A percentile compares a stretch with the other conserved stretches of the same genome.
Evolutionary conservation across 2,113 vertebrate genomes (phyloP).

Genomic region (Mormyrus iriodes): DNA sequence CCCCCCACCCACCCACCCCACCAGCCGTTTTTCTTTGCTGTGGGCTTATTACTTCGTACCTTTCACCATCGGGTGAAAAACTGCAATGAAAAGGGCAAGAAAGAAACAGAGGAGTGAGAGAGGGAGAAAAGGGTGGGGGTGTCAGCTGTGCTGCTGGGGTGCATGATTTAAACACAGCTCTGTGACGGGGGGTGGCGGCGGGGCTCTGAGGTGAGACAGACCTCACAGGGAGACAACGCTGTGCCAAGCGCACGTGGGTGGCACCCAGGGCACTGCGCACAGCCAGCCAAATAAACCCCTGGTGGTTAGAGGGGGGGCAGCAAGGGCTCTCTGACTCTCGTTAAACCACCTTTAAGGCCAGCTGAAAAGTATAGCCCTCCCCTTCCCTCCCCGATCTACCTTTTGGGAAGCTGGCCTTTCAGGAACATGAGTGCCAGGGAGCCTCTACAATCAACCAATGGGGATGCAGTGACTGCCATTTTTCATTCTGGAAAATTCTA

Average conservation of each 20-base stretch:
- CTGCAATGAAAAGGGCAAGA: background rate
- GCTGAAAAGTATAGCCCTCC: background rate
- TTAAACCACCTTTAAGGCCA: background rate
- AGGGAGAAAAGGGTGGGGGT: too few species aligned
- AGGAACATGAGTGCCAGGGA: background rate
- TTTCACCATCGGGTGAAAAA: slow-evolving; percentile 12
- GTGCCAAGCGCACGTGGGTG: slow-evolving; percentile 14
- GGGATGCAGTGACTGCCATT: background rate
- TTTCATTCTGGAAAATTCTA: background rate
- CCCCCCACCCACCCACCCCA: background rate
- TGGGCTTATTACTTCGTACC: slow-evolving; percentile 3
- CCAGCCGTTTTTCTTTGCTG: background rate
- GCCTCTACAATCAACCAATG: background rate
- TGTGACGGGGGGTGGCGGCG: background rate
- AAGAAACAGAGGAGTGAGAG: background rate
- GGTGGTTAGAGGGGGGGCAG: background rate
- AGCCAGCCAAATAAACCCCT: slow-evolving; percentile 13
- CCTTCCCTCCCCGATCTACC: background rate
- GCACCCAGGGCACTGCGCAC: background rate
- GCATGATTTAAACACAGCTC: slow-evolving; percentile 17
- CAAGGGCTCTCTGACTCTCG: background rate
- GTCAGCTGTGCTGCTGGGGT: background rate
- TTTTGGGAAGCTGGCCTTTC: background rate
- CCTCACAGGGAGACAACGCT: slow-evolving; percentile 1
- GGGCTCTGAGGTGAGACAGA: background rate